Evolutionary conservation across 2,888 invertebrate species (phyloP).

Genomic region (Ditylenchus weischeri): DNA sequence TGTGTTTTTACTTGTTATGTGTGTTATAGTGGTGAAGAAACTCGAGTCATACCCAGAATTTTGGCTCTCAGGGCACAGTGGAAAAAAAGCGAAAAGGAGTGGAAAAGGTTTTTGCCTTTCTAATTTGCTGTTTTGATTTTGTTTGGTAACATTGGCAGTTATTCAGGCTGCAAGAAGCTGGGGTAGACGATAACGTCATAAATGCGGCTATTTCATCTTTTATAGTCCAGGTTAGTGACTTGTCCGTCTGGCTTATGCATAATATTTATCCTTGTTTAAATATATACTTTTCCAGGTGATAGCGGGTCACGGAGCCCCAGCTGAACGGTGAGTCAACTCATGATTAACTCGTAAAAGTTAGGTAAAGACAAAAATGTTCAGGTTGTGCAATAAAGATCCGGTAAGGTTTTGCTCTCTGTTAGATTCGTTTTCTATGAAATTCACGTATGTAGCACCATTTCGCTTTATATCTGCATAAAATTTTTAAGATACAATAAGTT

Average conservation of each 20-base stretch:
- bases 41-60: constrained; percentile 80
- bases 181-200: constrained; percentile 84
- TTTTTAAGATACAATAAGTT: too few species aligned
- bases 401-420: too few species aligned
- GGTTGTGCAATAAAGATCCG: constrained; percentile 95
- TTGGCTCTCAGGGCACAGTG: constrained; percentile 91
- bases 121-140: too few species aligned
- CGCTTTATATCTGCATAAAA: too few species aligned
- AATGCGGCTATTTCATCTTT: constrained; percentile 94
- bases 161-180: constrained; percentile 76
- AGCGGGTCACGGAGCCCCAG: constrained; percentile 89
- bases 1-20: not conserved
- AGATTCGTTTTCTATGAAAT: too few species aligned
- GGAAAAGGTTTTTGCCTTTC: constrained; percentile 58
- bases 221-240: constrained; percentile 63
- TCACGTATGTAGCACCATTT: too few species aligned
- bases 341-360: too few species aligned
- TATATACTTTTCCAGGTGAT: constrained; percentile 63
- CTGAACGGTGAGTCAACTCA: constrained; percentile 63
- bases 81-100: constrained; percentile 88
- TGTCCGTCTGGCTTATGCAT: too few species aligned
- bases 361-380: too few species aligned
- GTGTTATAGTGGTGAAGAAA: constrained; percentile 65
- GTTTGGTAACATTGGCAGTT: not conserved
- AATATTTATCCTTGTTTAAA: not conserved